Conservation (phyloP, 2,113 vertebrate genomes). For the Crotalus helleri region DNA sequence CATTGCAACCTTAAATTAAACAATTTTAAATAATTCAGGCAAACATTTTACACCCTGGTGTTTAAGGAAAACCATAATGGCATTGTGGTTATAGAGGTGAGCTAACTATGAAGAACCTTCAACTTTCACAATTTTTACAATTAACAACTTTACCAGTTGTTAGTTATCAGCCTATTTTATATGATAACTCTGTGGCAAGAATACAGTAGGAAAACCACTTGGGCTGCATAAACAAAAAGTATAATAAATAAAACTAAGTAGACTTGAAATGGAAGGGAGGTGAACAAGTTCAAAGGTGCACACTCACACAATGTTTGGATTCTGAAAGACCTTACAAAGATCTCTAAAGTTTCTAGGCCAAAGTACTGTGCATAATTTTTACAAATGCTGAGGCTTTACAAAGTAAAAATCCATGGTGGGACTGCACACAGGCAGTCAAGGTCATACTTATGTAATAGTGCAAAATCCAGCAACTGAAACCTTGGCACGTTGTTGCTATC, state of each 20-base stretch:
- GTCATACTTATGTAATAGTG: constrained; percentile 31
- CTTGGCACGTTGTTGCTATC: constrained; percentile 28
- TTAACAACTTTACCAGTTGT: not conserved
- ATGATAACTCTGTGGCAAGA: not conserved
- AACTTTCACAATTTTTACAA: not conserved
- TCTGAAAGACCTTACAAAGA: not conserved
- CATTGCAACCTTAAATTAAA: not conserved
- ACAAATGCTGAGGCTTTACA: not conserved
- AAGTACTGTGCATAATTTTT: constrained; percentile 16
- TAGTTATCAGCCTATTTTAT: not conserved
- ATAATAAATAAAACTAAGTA: not conserved
- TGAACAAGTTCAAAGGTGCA: not conserved
- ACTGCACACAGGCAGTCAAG: constrained; percentile 5
- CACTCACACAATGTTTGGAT: not conserved
- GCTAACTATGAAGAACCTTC: not conserved
- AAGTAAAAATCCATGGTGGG: not conserved
- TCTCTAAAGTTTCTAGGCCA: not conserved
- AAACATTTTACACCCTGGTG: not conserved
- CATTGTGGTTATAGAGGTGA: not conserved
- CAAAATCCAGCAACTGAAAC: constrained; percentile 32
- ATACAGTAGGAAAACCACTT: not conserved
- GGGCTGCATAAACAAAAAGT: not conserved
- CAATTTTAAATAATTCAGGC: not conserved
- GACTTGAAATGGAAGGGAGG: not conserved
- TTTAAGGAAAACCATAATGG: not conserved